Evolutionary conservation across 2,113 vertebrate genomes (phyloP), one percentile per base, ranked within the genome.

Genomic region (Picathartes gymnocephalus): DNA sequence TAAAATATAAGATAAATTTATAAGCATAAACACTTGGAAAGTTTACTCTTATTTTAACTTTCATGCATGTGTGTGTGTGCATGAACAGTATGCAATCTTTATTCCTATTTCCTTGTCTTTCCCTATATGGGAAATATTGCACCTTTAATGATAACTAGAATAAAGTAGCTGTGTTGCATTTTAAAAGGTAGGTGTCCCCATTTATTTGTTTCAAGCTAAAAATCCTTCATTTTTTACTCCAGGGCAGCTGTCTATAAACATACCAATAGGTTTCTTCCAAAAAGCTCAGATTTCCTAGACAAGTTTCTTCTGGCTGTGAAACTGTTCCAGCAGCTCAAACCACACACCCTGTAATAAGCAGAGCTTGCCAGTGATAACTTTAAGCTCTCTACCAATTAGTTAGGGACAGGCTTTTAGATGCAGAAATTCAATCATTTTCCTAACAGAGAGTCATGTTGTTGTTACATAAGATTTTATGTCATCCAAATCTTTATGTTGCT

Each of bases 41-140:
- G 37, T 19, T 60, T 60, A 24, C 7, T 15, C 7, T 27, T 76
- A 56, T 81, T 70, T 87, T 68, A n/a, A 66, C 2, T 70, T 60
- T 16, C 35, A 19, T 37, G 8, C 1, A 3, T 31, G 2, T 25
- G 2, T 54, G 19, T 25, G 20, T 16, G 7, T 14, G 5, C 6
- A 11, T 22, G 4, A 72, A 35, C 5, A 20, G 1, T 11, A 23
- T 16, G 5, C 4, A 47, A 69, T 9, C 6, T 86, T 76, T 33
- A 20, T 39, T 70, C 31, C 2, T 66, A 44, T 44, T 85, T 76
- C 20, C 13, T 57, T 56, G 4, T 28, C 17, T 33, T 89, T 53
- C 77, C 53, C 12, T 11, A 31, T 31, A 44, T 23, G 12, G 39
- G 15, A 74, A 40, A 70, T 30, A 28, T 44, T 81, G 6, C 31